Conservation (phyloP, 1,140 invertebrate species). For the Scylla paramamosain region DNA sequence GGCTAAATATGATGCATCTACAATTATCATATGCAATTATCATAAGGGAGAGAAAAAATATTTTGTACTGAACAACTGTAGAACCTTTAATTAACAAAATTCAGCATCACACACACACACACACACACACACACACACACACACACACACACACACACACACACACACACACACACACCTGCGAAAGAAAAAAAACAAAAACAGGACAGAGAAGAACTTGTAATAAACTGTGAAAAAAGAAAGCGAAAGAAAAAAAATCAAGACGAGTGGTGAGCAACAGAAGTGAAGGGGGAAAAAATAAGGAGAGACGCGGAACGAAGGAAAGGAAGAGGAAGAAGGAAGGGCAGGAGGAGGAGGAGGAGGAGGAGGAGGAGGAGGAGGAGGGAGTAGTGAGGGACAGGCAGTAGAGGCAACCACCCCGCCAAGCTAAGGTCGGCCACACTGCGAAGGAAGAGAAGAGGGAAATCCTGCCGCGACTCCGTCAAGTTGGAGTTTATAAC, state of each 20-base stretch:
- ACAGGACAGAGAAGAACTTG: neutral
- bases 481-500: slow-evolving; percentile 71
- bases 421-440: slow-evolving; percentile 21
- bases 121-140: neutral
- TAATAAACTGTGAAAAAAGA: neutral
- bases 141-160: slow-evolving; percentile 23
- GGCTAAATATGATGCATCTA: too few relatives aligned
- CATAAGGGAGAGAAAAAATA: too few relatives aligned
- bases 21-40: too few relatives aligned
- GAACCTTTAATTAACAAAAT: too few relatives aligned
- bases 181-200: neutral
- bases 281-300: neutral
- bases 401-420: neutral
- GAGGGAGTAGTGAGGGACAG: slow-evolving; percentile 6
- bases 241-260: neutral
- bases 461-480: slow-evolving; percentile 39
- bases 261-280: neutral
- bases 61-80: too few relatives aligned
- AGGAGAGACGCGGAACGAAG: neutral
- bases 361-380: neutral
- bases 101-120: neutral
- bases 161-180: neutral
- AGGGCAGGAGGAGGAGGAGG: neutral
- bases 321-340: neutral
- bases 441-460: slow-evolving; percentile 23